These are phyloP conservation scores for Xenopus petersii DNA, from an alignment of 2,797 vertebrate species.

Conservation along the genomic window DNA sequence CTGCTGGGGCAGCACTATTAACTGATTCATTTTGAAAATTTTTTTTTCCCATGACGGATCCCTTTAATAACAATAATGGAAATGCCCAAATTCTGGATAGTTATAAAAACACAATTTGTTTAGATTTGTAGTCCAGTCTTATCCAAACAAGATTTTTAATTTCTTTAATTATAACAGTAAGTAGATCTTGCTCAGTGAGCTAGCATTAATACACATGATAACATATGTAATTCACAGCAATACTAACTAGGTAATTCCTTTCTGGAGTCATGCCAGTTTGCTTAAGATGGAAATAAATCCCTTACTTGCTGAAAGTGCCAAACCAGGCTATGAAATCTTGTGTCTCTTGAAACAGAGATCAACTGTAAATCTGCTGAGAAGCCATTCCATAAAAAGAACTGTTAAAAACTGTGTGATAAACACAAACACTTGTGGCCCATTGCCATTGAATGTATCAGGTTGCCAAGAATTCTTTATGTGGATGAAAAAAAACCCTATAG, in stretches of 20 bases:
- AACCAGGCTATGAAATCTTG: no score
- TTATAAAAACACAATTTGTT: not conserved
- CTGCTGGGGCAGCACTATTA: no score
- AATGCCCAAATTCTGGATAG: slow-evolving; percentile 4
- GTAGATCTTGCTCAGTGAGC: not conserved
- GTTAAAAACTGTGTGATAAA: not conserved
- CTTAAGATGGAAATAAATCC: no score
- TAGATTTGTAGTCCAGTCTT: not conserved
- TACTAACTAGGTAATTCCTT: not conserved
- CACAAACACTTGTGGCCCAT: not conserved
- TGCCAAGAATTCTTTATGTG: not conserved
- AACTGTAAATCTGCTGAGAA: not conserved
- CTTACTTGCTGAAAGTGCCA: no score
- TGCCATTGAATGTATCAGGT: no score
- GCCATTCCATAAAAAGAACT: slow-evolving; percentile 2
- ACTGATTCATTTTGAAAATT: no score
- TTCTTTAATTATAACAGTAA: slow-evolving; percentile 11
- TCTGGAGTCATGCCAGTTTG: not conserved
- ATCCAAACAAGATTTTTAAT: slow-evolving; percentile 32
- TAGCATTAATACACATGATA: not conserved
- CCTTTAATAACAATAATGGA: no score
- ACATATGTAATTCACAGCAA: not conserved
- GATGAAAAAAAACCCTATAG: not conserved
- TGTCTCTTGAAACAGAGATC: not conserved
- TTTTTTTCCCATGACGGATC: no score